Conservation (phyloP, 2,113 vertebrate species). For the Tetrao urogallus region DNA sequence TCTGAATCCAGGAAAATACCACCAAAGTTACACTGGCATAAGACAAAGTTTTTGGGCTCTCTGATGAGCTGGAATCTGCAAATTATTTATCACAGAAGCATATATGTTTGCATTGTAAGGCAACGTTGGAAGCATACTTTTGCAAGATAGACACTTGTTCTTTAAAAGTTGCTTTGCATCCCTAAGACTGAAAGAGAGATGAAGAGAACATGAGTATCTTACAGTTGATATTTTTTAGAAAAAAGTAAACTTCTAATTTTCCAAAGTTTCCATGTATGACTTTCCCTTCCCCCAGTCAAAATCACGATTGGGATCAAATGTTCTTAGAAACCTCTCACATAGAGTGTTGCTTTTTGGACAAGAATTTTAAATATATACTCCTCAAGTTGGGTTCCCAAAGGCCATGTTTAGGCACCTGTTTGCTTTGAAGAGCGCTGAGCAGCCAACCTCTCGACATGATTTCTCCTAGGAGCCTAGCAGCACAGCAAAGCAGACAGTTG, state of each 20-base stretch:
- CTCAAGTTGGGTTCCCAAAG: background rate
- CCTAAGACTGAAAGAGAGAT: background rate
- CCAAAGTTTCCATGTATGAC: background rate
- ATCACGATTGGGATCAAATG: background rate
- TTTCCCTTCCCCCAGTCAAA: background rate
- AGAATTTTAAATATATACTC: background rate
- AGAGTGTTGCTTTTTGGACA: background rate
- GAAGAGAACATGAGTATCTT: background rate
- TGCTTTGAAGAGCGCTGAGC: background rate
- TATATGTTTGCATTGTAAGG: background rate
- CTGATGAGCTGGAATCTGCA: background rate
- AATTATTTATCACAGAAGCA: slow-evolving; percentile 15
- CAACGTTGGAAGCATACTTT: background rate
- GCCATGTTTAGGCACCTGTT: background rate
- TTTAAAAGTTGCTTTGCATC: background rate
- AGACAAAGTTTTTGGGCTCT: slow-evolving; percentile 17
- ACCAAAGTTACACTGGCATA: background rate
- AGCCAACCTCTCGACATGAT: background rate
- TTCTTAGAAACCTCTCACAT: background rate
- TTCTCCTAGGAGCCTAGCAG: background rate
- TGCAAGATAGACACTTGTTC: background rate
- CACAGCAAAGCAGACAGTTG: background rate
- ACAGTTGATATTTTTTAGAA: background rate
- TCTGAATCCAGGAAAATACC: background rate
- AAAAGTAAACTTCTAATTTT: background rate